phyloP scores from a whole-genome alignment of 2,113 vertebrate genomes.

The Amazona guildingii region DNA sequence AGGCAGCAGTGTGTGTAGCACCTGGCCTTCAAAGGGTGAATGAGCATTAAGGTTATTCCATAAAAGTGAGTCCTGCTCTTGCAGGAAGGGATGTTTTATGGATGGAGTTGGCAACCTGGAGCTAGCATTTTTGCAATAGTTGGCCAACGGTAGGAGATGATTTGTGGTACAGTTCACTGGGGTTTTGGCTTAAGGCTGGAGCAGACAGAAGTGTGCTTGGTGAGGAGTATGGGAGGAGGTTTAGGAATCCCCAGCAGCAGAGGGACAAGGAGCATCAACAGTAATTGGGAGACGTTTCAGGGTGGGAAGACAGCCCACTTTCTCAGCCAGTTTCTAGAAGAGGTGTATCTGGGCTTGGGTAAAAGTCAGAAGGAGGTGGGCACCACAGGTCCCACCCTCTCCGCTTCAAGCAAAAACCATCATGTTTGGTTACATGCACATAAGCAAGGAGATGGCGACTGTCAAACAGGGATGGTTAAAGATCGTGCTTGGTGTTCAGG shows the following conservation, averaged over 20 bases:
- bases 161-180: background rate
- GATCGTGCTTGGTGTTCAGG: background rate
- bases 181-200: background rate
- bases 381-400: no score
- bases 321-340: background rate
- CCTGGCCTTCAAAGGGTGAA: conserved; percentile 54
- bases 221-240: background rate
- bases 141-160: background rate
- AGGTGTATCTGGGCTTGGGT: background rate
- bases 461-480: no score
- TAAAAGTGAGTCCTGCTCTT: background rate
- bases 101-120: background rate
- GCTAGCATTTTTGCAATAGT: background rate
- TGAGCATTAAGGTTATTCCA: conserved; percentile 22
- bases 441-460: background rate
- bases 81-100: background rate
- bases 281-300: background rate
- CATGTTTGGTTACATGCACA: background rate
- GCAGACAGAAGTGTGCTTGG: fast-evolving
- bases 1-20: background rate
- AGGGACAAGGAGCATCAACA: background rate
- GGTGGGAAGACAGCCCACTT: background rate
- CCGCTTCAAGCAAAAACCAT: background rate
- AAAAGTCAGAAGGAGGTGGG: background rate
- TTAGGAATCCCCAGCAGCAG: background rate